Conservation (phyloP, 2,888 invertebrate species). For the Mythimna vitellina region DNA sequence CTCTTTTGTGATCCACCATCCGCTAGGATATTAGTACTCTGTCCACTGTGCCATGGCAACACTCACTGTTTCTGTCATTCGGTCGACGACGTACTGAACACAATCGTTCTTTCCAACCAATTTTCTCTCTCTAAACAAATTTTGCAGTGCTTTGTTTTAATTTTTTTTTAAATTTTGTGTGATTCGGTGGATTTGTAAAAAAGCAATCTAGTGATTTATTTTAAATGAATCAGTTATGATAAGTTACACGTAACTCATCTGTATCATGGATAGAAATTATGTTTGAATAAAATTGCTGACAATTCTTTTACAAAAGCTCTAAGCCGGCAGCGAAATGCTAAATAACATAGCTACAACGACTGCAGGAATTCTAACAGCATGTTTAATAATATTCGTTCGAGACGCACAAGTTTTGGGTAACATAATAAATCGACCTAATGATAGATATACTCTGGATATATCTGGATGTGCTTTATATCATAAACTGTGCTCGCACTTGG, state of each 20-base stretch:
- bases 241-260: constrained; percentile 51
- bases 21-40: too few species aligned
- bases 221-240: constrained; percentile 16
- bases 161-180: constrained; percentile 16
- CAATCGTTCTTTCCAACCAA: constrained; percentile 30
- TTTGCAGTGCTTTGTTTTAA: constrained; percentile 35
- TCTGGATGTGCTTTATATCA: constrained; percentile 81
- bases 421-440: constrained; percentile 73
- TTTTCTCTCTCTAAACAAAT: constrained; percentile 53
- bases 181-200: constrained; percentile 8
- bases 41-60: background rate
- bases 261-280: constrained; percentile 43
- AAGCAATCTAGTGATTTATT: background rate
- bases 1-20: too few species aligned
- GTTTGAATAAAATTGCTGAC: constrained; percentile 54
- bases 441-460: constrained; percentile 79
- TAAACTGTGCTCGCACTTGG: constrained; percentile 83
- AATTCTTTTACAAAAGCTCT: constrained; percentile 34
- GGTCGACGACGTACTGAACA: constrained; percentile 21
- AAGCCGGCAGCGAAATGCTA: constrained; percentile 79
- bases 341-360: constrained; percentile 68
- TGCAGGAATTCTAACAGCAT: constrained; percentile 69
- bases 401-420: constrained; percentile 74
- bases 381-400: constrained; percentile 67
- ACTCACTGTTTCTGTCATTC: constrained; percentile 22